phyloP scores from a whole-genome alignment of 2,797 vertebrate species.

The Phalanger gymnotis region DNA sequence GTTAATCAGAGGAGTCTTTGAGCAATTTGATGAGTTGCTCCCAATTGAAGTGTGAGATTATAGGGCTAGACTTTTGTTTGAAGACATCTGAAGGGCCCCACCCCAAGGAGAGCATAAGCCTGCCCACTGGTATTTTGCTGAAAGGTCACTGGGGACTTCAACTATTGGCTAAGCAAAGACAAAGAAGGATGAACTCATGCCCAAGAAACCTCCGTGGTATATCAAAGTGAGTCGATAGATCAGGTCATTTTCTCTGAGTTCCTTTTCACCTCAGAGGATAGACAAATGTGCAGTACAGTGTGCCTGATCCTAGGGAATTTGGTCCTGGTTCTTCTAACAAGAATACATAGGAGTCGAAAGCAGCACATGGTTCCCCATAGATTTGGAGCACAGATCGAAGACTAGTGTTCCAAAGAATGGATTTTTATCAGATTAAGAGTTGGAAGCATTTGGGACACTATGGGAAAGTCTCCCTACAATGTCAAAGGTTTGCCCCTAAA shows the following conservation, averaged over 20 bases:
- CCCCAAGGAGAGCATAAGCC: not conserved
- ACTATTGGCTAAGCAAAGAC: not conserved
- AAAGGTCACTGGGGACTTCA: not conserved
- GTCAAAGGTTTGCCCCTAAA: not conserved
- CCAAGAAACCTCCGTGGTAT: not conserved
- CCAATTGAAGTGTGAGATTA: not conserved
- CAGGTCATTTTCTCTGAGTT: too few relatives aligned
- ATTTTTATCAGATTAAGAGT: not conserved
- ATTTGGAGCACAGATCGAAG: not conserved
- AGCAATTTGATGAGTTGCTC: not conserved
- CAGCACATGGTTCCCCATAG: not conserved
- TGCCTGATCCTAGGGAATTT: too few relatives aligned
- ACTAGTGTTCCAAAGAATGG: not conserved
- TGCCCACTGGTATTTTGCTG: not conserved
- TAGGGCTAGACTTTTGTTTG: not conserved
- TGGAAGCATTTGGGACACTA: not conserved
- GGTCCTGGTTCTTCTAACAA: too few relatives aligned
- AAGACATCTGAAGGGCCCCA: not conserved
- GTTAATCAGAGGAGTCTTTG: not conserved
- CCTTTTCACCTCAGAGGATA: too few relatives aligned
- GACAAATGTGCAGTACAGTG: too few relatives aligned
- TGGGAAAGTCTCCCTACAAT: not conserved
- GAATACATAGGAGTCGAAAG: not conserved
- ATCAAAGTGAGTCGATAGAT: too few relatives aligned
- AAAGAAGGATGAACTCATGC: not conserved